These are phyloP conservation scores for Tetragonula carbonaria DNA, from an alignment of 2,888 invertebrate species.

Conservation along the genomic window DNA sequence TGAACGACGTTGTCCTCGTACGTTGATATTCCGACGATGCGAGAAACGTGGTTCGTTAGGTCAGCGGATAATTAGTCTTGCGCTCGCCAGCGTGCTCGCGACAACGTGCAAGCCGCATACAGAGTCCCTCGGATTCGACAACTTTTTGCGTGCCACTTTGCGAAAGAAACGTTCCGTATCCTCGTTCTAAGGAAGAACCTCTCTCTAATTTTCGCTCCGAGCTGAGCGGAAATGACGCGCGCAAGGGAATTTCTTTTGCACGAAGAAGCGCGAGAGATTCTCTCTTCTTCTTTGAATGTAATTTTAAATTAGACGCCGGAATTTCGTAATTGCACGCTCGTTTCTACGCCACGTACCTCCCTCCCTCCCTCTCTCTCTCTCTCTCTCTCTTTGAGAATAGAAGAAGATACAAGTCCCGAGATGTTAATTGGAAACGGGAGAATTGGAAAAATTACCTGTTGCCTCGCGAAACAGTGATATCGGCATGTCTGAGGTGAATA, in stretches of 20 bases:
- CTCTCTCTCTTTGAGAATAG: not conserved
- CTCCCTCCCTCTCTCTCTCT: not conserved
- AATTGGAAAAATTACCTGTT: not conserved
- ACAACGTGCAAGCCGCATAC: conserved; percentile 17
- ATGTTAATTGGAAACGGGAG: not conserved
- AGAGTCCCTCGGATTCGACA: conserved; percentile 6
- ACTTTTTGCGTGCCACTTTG: not conserved
- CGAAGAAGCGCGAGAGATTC: not conserved
- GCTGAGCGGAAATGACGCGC: not conserved
- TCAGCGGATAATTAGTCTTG: conserved; percentile 58
- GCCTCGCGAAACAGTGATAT: not conserved
- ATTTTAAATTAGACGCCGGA: not conserved
- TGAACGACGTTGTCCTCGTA: not conserved
- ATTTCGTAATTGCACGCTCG: not conserved
- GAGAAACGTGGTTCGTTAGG: conserved; percentile 52
- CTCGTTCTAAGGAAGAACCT: not conserved
- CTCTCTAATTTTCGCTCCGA: conserved; percentile 3
- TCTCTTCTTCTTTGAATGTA: not conserved
- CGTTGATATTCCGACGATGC: conserved; percentile 48
- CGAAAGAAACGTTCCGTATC: not conserved
- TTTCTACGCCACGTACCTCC: not conserved
- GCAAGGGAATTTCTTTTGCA: not conserved
- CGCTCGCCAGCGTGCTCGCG: not conserved
- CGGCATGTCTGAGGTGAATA: not conserved
- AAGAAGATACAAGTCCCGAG: too few species aligned